Evolutionary conservation across 2,113 vertebrate genomes (phyloP), one percentile per base, ranked within the genome.

Genomic region (Melanerpes aurifrons): DNA sequence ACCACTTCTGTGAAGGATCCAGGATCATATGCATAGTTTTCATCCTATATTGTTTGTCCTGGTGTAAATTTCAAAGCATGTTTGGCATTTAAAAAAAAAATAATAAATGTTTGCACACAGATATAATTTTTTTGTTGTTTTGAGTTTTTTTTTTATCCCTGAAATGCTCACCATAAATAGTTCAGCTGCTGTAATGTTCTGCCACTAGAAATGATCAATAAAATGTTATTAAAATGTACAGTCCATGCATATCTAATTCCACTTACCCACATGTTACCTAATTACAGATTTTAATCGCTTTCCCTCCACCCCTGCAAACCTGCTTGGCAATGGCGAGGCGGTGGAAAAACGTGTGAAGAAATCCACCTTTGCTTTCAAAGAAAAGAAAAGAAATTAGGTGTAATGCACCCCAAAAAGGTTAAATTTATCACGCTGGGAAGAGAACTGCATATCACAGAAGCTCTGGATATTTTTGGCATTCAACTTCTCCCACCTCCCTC

Each of bases 391-490:
- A 83, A 91, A 79, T 90, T 71, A 69, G 21, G 53, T 62, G 72
- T 62, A 89, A 66, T 43, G 31, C 62, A 58, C 64, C 90, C 90
- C 81, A 85, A 89, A 96, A 95, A 93, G 92, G 82, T 96, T 96
- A 95, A 94, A 95, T 93, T 92, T 80, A 92, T 96, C 90, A 68
- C 67, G 62, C 94, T 94, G 82, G 63, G 89, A 94, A 90, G 59
- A 73, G 83, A 64, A 56, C 94, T 91, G 96, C 95, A 92, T 96
- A 95, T 96, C 92, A 89, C 87, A 95, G 96, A 93, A 96, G 93
- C 92, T 76, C 87, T 86, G 89, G 94, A 90, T 97, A 96, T 97
- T 97, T 98, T 97, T 97, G 95, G 92, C 97, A 95, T 97, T 97
- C 95, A 87, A 92, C 96, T 96, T 97, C 96, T 96, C 91, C 86